Percentiles rank a stretch among this genome's conserved stretches.
Evolutionary conservation across 92 coral and sea anemone species (phyloP).

Genomic region (Micromussa lordhowensis): DNA sequence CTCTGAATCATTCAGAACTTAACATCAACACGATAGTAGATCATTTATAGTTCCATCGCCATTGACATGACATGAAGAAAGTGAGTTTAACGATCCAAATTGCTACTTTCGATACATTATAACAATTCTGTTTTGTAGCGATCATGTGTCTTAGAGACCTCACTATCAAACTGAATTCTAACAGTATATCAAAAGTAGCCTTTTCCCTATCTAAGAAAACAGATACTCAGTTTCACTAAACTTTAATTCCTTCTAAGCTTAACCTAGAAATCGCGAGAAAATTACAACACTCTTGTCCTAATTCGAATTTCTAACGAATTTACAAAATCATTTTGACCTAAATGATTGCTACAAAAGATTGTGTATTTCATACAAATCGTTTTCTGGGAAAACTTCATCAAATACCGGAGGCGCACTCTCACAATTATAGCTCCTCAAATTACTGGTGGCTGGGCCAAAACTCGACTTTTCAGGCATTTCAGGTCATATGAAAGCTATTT

Average conservation of each 20-base stretch:
- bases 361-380: not conserved
- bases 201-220: too few species aligned
- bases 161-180: too few species aligned
- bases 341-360: too few species aligned
- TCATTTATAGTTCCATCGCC: not conserved
- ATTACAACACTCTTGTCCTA: not conserved
- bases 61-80: not conserved
- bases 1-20: not conserved
- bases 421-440: not conserved
- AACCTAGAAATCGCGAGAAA: not conserved
- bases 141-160: too few species aligned
- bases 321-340: not conserved
- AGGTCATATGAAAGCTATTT: too few species aligned
- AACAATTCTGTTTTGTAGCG: too few species aligned
- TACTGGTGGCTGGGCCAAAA: too few species aligned
- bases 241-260: not conserved
- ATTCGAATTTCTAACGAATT: not conserved
- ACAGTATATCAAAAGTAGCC: too few species aligned
- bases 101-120: too few species aligned
- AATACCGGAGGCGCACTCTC: not conserved
- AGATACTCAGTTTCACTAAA: not conserved
- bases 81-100: not conserved
- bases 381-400: not conserved
- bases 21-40: too few species aligned
- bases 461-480: too few species aligned